Conservation (phyloP, 92 coral and sea anemone genomes). For the Epizoanthus ramosus region DNA sequence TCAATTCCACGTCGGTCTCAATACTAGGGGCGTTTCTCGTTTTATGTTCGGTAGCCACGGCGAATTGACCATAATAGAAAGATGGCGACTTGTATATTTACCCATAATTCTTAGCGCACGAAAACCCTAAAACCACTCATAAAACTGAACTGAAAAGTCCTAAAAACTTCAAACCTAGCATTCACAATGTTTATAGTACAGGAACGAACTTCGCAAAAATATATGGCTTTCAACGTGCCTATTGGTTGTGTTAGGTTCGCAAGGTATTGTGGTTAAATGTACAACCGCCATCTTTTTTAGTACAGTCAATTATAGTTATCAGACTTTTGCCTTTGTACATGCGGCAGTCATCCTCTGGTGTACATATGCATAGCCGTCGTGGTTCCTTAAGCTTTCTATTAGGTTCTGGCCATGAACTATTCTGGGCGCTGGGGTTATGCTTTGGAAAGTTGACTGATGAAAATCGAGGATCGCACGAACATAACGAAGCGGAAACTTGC, state of each 20-base stretch:
- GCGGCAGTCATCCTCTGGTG: constrained; percentile 3
- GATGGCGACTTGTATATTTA: too few relatives aligned
- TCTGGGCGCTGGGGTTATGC: background rate
- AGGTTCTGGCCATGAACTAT: constrained; percentile 14
- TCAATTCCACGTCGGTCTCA: constrained; percentile 15
- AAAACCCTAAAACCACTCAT: too few relatives aligned
- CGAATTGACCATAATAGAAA: too few relatives aligned
- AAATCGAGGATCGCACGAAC: background rate
- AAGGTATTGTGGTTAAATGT: too few relatives aligned
- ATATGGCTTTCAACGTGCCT: too few relatives aligned
- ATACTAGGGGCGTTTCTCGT: background rate
- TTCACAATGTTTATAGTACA: too few relatives aligned
- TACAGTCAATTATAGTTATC: constrained; percentile 12
- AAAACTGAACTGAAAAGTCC: too few relatives aligned
- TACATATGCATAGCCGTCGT: constrained; percentile 14
- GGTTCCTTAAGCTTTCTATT: constrained; percentile 1
- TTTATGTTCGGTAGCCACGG: constrained; percentile 8
- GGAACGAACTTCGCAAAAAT: too few relatives aligned
- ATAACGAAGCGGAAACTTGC: background rate
- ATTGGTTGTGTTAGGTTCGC: too few relatives aligned
- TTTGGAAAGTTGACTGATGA: background rate
- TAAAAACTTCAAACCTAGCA: too few relatives aligned
- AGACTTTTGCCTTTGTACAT: background rate
- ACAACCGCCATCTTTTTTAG: too few relatives aligned
- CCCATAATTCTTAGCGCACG: too few relatives aligned